Evolutionary conservation across 2,888 invertebrate genomes (phyloP), one percentile per base, ranked within the genome.

Genomic region (Choristoneura rosaceana): DNA sequence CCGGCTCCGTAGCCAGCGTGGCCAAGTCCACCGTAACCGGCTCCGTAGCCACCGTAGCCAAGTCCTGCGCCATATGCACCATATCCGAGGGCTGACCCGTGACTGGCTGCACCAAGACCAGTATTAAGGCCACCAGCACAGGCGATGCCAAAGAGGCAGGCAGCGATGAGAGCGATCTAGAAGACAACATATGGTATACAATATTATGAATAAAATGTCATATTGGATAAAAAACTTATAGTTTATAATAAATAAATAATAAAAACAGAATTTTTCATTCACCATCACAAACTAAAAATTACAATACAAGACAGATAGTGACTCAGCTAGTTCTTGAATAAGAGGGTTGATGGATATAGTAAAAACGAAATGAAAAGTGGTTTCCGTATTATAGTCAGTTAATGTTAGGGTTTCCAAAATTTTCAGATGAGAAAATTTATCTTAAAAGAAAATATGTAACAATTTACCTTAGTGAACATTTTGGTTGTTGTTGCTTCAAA

Each of bases 401-500:
- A 7, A 38, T 7, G 7, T 38, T 38, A 38, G 38, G 38, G 5
- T 38, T 7, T 5, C 0, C 4, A 0, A 5, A n/a, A 47, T n/a
- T n/a, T 5, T n/a, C n/a, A 0, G 5, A 47, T n/a, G n/a, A n/a
- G 47, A 4, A 7, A 47, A 52, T 52, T 15, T 17, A 17, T 52
- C 15, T 15, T 17, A 52, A 4, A n/a, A 7, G 52, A 17, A n/a
- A 52, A 52, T 52, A 47, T n/a, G 5, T 17, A 17, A 14, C 50
- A 67, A 58, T 61, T 86, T 71, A 89, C 89, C 88, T 90, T 89
- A 74, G 85, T 79, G 77, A 86, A 87, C 89, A 90, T 89, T 75
- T 84, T 87, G 85, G 85, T 78, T 85, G 79, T 80, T 81, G 76
- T 76, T 78, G 78, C 81, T 85, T 84, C 84, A 82, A 82, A 77